Percentiles rank a stretch among this genome's conserved stretches.
Evolutionary conservation across 2,113 vertebrate species (phyloP).

Genomic region (Cyanoramphus novaezelandiae): DNA sequence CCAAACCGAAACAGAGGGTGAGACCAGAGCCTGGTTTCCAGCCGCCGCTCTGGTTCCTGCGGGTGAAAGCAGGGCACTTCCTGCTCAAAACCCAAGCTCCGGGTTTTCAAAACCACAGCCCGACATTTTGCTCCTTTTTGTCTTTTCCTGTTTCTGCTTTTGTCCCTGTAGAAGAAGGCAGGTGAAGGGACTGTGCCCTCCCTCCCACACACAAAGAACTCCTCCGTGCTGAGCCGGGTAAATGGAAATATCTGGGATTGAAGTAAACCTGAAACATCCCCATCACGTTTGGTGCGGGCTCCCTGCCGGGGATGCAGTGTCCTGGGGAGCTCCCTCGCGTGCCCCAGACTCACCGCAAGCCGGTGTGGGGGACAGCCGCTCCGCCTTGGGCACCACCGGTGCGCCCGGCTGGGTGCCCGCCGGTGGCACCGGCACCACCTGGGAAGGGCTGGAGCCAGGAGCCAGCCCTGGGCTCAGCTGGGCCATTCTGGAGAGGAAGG

Average conservation of each 20-base stretch:
- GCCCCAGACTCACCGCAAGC: slow-evolving; percentile 70
- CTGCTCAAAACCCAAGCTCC: background rate
- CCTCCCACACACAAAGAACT: fast-evolving
- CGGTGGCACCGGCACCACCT: background rate
- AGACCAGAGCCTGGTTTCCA: background rate
- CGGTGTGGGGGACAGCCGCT: slow-evolving; percentile 85
- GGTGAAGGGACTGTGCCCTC: background rate
- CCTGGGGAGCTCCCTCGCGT: background rate
- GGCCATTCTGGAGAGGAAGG: slow-evolving; percentile 39
- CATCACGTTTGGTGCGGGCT: background rate
- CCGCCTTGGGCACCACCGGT: slow-evolving; percentile 83
- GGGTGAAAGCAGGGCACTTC: background rate
- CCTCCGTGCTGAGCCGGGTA: fast-evolving
- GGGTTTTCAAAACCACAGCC: slow-evolving; percentile 29
- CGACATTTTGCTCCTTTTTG: background rate
- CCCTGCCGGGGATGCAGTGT: background rate
- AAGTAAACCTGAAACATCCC: background rate
- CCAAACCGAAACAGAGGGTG: background rate
- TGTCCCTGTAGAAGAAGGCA: background rate
- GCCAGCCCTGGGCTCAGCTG: slow-evolving; percentile 12
- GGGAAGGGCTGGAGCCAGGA: slow-evolving; percentile 41
- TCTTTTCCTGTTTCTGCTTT: slow-evolving; percentile 25
- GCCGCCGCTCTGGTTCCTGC: fast-evolving
- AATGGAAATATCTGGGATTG: background rate
- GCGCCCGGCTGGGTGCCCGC: background rate